Evolutionary conservation across 2,113 vertebrate species (phyloP).

Genomic region (Oxyura jamaicensis): DNA sequence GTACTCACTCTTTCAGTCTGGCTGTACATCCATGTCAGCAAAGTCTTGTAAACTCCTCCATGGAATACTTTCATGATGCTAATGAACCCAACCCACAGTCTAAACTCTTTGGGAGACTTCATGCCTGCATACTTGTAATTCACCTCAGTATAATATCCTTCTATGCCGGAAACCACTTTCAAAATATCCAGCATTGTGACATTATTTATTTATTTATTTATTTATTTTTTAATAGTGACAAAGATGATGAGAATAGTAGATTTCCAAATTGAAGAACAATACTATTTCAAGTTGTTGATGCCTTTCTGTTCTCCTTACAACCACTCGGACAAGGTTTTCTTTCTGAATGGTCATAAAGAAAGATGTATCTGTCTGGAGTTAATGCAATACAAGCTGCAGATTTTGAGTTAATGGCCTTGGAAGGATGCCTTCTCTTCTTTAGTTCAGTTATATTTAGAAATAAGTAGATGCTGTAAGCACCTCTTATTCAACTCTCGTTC

Average conservation of each 20-base stretch:
- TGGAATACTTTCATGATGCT: neutral
- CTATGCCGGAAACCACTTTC: neutral
- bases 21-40: neutral
- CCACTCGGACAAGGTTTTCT: neutral
- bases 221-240: neutral
- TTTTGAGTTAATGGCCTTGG: neutral
- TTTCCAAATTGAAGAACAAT: neutral
- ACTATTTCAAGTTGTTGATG: neutral
- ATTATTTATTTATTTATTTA: too few relatives aligned
- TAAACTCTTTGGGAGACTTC: neutral
- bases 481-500: neutral
- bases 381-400: neutral
- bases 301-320: neutral
- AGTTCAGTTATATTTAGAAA: neutral
- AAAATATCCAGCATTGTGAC: neutral
- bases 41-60: neutral
- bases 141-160: neutral
- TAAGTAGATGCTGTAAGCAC: neutral
- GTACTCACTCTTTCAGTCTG: neutral
- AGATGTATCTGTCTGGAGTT: neutral
- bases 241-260: neutral
- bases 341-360: slow-evolving; percentile 2
- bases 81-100: neutral
- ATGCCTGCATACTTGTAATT: neutral
- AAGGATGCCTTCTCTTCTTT: neutral